Evolutionary conservation across 1,140 invertebrate species (phyloP), one percentile per base, ranked within the genome.

Genomic region (Solenopsis fugax): DNA sequence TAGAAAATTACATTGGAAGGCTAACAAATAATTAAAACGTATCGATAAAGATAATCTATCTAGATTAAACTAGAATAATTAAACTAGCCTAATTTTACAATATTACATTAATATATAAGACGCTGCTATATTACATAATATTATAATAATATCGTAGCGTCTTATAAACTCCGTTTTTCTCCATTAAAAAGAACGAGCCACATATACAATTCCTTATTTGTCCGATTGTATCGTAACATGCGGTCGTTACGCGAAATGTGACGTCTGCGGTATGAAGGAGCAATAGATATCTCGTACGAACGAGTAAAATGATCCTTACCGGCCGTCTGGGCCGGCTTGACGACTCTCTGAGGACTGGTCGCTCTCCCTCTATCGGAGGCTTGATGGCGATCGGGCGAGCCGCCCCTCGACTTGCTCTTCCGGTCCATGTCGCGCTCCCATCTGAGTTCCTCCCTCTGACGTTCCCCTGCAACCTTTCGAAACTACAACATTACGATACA

Each of bases 381-480:
- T 86, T 92, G 94, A 93, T 92, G 93, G 85, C 92, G 92, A 89
- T 94, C 93, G 18, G 94, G 93, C 13, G 94, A 94, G 41, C 95
- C 93, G 67, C 93, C 94, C 90, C 95, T 93, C 60, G 95, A 95
- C 85, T 95, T 95, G 87, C 94, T 95, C 86, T 94, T 93, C 94
- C 96, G 95, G 73, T 96, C 95, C 82, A 96, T 76, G 85, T 96
- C 95, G 86, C 94, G 89, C 88, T 96, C 95, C 94, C 95, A 94
- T 86, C 94, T 94, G 88, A 95, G 92, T 76, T 96, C 94, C 89
- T 95, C 93, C 54, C 95, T 65, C 45, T 78, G 95, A 24, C 94
- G 94, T 84, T 96, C 95, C 64, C 96, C 95, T 94, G 95, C 95
- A 93, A 96, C 95, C 95, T 96, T 95, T 95, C 94, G 95, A 95